Base-by-base conservation (phyloP, 2,113 vertebrate species). In the Chlamydotis undulata region DNA sequence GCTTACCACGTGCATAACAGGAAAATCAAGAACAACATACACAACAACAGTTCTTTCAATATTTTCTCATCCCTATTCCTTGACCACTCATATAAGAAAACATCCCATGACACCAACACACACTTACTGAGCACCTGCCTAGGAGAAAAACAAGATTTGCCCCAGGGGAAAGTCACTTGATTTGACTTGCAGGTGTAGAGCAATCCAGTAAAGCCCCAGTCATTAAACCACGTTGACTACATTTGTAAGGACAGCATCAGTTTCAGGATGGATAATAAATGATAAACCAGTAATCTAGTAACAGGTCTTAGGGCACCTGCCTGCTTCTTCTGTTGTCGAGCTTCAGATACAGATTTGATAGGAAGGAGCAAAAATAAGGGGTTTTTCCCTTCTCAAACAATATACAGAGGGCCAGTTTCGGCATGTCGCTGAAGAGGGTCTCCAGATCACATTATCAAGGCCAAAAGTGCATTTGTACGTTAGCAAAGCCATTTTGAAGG, bases 341-440 rank as follows among this genome's bases (percentile, higher is more conserved):
- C 47, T 84, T 67, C 78, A 75, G 23, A 31, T 1, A 37, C 45
- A 49, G 45, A 78, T 45, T 35, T 57, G 26, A 28, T 2, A 59
- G 14, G 12, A 63, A 74, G 14, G n/a, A 85, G 25, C 50, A 84
- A 75, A 75, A 81, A 59, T 1, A 12, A 1, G 1, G 7, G 14
- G 0, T 11, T 53, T 14, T 26, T 5, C 11, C 1, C 10, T 6
- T 13, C 6, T 6, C 33, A 43, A 17, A 15, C 29, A 65, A 19
- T 6, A n/a, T 2, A 13, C 11, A 59, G 39, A 35, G 19, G 25
- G 35, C 5, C 50, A 22, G 29, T 5, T 78, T 47, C 22, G 37
- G 25, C 26, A 26, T 2, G 7, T 28, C 47, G 22, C 12, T 12
- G 16, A 45, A 56, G n/a, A 52, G 35, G 11, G 6, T 21, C 35